Percentiles rank a stretch among this genome's conserved stretches.
phyloP scores from a whole-genome alignment of 1,140 invertebrate species.

The Tetranychus urticae region DNA sequence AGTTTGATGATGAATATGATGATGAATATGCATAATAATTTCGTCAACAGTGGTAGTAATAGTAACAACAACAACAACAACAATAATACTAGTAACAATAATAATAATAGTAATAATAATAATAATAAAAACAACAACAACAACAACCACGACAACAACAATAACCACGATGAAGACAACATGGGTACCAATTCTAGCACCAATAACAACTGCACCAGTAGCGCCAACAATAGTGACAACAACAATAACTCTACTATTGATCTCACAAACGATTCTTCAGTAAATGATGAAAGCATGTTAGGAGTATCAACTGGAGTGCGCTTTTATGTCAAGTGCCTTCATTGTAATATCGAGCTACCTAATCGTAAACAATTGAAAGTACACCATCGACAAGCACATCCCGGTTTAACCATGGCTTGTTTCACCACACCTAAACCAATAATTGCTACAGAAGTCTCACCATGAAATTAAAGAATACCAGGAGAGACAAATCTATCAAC shows the following conservation, averaged over 20 bases:
- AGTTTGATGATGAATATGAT: neutral
- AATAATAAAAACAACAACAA: too few species aligned
- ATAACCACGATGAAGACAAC: too few species aligned
- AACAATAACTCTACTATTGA: neutral
- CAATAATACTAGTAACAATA: too few species aligned
- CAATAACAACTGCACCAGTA: neutral
- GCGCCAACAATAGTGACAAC: too few species aligned
- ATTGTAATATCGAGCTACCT: neutral
- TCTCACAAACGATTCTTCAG: neutral
- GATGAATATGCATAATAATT: neutral
- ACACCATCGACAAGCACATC: neutral
- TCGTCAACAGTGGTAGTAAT: too few species aligned
- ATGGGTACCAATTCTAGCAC: neutral
- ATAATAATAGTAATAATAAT: too few species aligned
- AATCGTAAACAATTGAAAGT: neutral
- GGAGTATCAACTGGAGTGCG: neutral
- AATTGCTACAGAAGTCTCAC: too few species aligned
- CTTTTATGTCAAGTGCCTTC: slow-evolving; percentile 1
- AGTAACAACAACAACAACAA: too few species aligned
- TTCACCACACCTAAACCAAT: neutral
- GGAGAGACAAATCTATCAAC: too few species aligned
- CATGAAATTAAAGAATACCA: too few species aligned
- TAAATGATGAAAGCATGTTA: neutral
- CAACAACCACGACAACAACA: too few species aligned
- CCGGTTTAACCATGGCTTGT: neutral